A percentile compares a stretch with the other conserved stretches of the same genome.
These are phyloP conservation scores for Heterochromis multidens DNA, from an alignment of 2,113 vertebrate species.

Conservation along the genomic window DNA sequence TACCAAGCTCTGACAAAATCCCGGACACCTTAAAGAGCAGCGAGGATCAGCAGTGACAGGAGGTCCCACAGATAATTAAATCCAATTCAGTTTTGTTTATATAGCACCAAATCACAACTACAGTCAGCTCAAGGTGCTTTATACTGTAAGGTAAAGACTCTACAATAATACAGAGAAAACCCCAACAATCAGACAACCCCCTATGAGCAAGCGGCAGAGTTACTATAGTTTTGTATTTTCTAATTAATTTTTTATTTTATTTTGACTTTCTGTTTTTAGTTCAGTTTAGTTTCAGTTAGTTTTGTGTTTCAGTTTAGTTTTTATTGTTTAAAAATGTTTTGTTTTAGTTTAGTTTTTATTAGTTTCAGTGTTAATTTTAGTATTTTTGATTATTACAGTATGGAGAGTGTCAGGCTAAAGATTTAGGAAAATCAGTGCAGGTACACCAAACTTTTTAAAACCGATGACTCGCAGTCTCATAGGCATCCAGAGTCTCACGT, in stretches of 20 bases:
- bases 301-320: neutral
- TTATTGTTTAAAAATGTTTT: neutral
- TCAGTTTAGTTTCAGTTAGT: neutral
- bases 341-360: neutral
- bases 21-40: neutral
- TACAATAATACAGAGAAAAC: neutral
- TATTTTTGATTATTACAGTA: neutral
- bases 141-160: neutral
- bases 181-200: too few relatives aligned
- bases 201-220: neutral
- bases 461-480: neutral
- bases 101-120: too few relatives aligned
- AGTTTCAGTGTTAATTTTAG: neutral
- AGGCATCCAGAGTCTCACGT: neutral
- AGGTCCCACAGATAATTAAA: too few relatives aligned
- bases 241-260: neutral
- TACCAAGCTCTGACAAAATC: too few relatives aligned
- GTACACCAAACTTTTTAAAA: neutral
- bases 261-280: neutral
- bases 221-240: neutral
- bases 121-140: neutral
- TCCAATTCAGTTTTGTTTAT: too few relatives aligned
- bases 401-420: neutral
- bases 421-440: neutral
- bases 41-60: neutral